phyloP scores from a whole-genome alignment of 2,797 vertebrate genomes.

The Graptemys geographica region DNA sequence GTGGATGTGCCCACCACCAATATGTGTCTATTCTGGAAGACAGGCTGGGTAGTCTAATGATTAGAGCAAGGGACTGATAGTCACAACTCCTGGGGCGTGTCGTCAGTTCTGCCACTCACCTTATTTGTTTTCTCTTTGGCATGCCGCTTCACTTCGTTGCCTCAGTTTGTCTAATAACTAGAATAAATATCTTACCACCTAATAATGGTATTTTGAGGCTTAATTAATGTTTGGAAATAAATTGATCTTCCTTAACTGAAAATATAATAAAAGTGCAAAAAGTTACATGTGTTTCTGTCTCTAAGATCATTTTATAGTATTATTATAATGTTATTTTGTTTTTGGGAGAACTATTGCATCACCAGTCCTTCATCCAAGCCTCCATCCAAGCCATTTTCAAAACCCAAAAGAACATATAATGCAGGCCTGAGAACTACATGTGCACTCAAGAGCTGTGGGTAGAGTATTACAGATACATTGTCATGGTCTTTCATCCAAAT shows the following conservation, averaged over 20 bases:
- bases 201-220: not conserved
- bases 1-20: not conserved
- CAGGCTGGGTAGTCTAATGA: too few species aligned
- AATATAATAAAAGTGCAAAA: not conserved
- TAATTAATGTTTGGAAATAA: not conserved
- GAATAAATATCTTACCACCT: not conserved
- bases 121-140: not conserved
- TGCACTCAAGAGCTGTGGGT: not conserved
- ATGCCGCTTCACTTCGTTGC: fast-evolving
- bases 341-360: too few species aligned
- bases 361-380: too few species aligned
- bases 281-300: not conserved
- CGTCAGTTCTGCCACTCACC: not conserved
- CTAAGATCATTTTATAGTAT: not conserved
- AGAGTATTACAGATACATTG: not conserved
- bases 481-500: not conserved
- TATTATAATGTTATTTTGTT: too few species aligned
- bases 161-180: not conserved
- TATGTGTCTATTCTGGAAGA: not conserved
- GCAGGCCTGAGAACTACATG: not conserved
- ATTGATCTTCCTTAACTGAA: not conserved
- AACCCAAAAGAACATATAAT: not conserved
- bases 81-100: not conserved
- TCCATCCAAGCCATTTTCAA: too few species aligned
- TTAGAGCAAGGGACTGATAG: not conserved